These are phyloP conservation scores for Lepidothrix coronata DNA, from an alignment of 2,113 vertebrate species.

Conservation along the genomic window DNA sequence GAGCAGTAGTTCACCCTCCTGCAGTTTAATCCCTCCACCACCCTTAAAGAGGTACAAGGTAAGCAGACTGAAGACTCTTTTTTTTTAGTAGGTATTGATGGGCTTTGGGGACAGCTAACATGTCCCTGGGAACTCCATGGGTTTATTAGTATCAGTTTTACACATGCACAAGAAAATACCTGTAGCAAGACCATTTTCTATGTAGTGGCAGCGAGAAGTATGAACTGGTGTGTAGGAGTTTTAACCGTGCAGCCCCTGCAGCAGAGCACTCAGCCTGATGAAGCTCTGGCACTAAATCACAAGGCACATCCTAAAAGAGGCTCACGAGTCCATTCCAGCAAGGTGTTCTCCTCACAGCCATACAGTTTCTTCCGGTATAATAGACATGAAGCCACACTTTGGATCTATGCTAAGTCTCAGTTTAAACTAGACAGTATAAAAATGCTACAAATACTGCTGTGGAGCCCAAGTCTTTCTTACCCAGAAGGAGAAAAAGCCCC, in stretches of 20 bases:
- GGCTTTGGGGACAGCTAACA: not conserved
- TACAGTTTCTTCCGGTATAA: not conserved
- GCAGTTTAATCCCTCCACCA: not conserved
- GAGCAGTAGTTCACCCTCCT: not conserved
- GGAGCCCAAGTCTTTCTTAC: not conserved
- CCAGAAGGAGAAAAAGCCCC: not conserved
- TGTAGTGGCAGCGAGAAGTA: fast-evolving
- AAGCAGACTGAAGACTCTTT: not conserved
- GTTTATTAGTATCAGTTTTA: not conserved
- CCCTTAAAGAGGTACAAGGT: not conserved
- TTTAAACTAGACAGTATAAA: not conserved
- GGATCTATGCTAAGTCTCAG: not conserved
- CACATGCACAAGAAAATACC: not conserved
- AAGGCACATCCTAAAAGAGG: not conserved
- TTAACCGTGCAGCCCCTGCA: not conserved
- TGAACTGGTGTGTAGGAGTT: not conserved
- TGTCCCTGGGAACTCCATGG: not conserved
- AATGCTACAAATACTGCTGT: constrained; percentile 18
- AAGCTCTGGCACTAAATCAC: not conserved
- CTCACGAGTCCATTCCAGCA: not conserved
- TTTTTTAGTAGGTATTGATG: not conserved
- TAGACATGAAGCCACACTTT: not conserved
- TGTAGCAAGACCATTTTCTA: not conserved
- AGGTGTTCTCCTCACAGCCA: not conserved
- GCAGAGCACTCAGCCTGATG: not conserved